phyloP scores from a whole-genome alignment of 2,888 invertebrate genomes.

The Drosophila rellima region DNA sequence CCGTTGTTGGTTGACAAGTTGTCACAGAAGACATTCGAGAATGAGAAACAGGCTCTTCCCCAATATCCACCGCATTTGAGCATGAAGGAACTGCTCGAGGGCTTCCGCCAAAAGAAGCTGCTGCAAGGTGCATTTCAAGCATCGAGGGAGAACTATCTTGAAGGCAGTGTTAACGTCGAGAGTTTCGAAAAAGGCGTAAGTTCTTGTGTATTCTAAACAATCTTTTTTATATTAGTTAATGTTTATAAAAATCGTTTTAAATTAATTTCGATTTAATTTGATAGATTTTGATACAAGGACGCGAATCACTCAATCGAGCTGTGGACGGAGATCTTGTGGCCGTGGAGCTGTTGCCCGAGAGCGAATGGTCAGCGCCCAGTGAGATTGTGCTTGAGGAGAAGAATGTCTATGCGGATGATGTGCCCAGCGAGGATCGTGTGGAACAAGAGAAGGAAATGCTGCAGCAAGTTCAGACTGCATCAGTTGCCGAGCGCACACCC shows the following conservation, averaged over 20 bases:
- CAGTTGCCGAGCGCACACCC: constrained; percentile 86
- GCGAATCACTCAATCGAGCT: constrained; percentile 94
- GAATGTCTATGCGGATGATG: constrained; percentile 89
- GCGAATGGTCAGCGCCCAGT: constrained; percentile 96
- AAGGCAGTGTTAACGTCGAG: constrained; percentile 94
- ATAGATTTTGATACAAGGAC: constrained; percentile 94
- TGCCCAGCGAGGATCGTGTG: constrained; percentile 79
- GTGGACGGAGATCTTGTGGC: constrained; percentile 98
- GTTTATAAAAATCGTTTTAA: too few relatives aligned
- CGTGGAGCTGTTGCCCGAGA: constrained; percentile 94
- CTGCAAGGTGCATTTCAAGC: constrained; percentile 94
- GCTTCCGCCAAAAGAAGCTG: constrained; percentile 91
- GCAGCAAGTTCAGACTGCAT: constrained; percentile 68
- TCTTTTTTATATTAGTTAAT: too few relatives aligned
- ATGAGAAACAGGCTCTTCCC: constrained; percentile 88
- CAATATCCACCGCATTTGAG: constrained; percentile 95
- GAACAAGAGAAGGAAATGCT: constrained; percentile 87
- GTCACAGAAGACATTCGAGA: constrained; percentile 89
- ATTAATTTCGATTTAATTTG: neutral
- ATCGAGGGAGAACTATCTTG: constrained; percentile 96
- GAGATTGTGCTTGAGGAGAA: constrained; percentile 91
- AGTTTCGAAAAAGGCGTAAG: constrained; percentile 92
- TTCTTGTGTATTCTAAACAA: constrained; percentile 34
- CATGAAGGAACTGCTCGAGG: constrained; percentile 91
- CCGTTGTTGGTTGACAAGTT: constrained; percentile 93